These are phyloP conservation scores for Periophthalmus modestus DNA, from an alignment of 2,113 vertebrate genomes.

Conservation along the genomic window DNA sequence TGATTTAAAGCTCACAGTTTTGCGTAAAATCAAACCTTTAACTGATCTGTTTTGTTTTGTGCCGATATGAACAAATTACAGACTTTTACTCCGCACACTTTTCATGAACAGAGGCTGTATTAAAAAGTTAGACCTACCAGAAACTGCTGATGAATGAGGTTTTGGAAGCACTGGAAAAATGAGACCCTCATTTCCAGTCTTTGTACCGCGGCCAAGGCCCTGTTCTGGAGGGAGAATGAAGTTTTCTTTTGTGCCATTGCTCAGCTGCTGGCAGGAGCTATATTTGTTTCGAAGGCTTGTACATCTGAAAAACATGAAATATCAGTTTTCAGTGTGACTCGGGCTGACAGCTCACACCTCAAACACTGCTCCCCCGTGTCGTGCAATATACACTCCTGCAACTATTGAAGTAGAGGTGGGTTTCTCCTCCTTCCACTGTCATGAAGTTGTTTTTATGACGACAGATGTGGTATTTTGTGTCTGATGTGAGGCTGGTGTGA, in stretches of 20 bases:
- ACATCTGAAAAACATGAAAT: slow-evolving; percentile 70
- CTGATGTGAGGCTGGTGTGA: background rate
- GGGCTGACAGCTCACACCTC: slow-evolving; percentile 18
- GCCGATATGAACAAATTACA: background rate
- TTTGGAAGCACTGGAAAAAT: slow-evolving; percentile 55
- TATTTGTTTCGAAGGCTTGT: slow-evolving; percentile 67
- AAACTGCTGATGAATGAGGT: slow-evolving; percentile 58
- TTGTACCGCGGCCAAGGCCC: slow-evolving; percentile 61
- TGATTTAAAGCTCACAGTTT: too few relatives aligned
- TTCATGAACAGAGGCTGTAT: slow-evolving; percentile 35
- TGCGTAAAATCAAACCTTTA: too few relatives aligned
- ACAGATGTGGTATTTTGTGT: slow-evolving; percentile 29
- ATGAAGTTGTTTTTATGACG: slow-evolving; percentile 21
- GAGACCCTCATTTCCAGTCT: slow-evolving; percentile 50
- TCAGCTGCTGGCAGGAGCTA: slow-evolving; percentile 68
- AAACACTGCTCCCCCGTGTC: slow-evolving; percentile 27
- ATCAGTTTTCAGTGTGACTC: slow-evolving; percentile 35
- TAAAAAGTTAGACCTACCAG: slow-evolving; percentile 43
- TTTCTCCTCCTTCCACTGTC: slow-evolving; percentile 6
- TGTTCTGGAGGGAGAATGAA: slow-evolving; percentile 46
- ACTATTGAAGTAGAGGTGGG: slow-evolving; percentile 7
- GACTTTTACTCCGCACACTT: slow-evolving; percentile 5
- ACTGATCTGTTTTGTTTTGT: background rate
- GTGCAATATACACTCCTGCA: slow-evolving; percentile 20
- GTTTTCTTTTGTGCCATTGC: slow-evolving; percentile 60